These are phyloP conservation scores for Puntigrus tetrazona DNA, from an alignment of 2,113 vertebrate genomes.

Conservation along the genomic window DNA sequence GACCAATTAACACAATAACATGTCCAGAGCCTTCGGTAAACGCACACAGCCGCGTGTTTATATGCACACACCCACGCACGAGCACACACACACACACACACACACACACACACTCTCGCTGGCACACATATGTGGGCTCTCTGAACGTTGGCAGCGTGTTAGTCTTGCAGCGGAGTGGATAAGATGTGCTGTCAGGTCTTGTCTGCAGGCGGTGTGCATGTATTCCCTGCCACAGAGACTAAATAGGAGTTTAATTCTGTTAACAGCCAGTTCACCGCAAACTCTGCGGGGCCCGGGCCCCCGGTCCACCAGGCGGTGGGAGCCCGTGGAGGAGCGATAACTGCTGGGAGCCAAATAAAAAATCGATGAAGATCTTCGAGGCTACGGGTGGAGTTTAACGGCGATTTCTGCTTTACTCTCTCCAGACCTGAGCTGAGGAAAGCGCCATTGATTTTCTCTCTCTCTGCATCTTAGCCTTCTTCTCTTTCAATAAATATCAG, in stretches of 20 bases:
- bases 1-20: constrained; percentile 18
- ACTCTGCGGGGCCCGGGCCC: constrained; percentile 63
- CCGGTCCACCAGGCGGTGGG: constrained; percentile 65
- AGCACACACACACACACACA: constrained; percentile 15
- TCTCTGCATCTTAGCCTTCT: constrained; percentile 58
- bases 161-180: constrained; percentile 39
- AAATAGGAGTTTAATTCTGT: constrained; percentile 66
- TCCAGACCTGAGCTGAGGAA: constrained; percentile 65
- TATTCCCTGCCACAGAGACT: constrained; percentile 51
- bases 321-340: constrained; percentile 62
- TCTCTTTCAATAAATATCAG: constrained; percentile 74
- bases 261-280: constrained; percentile 50
- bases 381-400: constrained; percentile 68
- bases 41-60: not conserved
- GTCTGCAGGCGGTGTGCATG: constrained; percentile 41
- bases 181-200: constrained; percentile 45
- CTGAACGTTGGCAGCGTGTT: constrained; percentile 44
- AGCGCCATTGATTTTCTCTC: constrained; percentile 70
- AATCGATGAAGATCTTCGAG: constrained; percentile 66
- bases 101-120: too few species aligned
- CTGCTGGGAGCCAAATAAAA: constrained; percentile 74
- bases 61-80: constrained; percentile 20
- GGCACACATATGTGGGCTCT: constrained; percentile 37
- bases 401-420: constrained; percentile 66
- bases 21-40: constrained; percentile 9